These are phyloP conservation scores for Siphonodentalium dalli DNA, from an alignment of 2,888 invertebrate genomes.

Conservation along the genomic window DNA sequence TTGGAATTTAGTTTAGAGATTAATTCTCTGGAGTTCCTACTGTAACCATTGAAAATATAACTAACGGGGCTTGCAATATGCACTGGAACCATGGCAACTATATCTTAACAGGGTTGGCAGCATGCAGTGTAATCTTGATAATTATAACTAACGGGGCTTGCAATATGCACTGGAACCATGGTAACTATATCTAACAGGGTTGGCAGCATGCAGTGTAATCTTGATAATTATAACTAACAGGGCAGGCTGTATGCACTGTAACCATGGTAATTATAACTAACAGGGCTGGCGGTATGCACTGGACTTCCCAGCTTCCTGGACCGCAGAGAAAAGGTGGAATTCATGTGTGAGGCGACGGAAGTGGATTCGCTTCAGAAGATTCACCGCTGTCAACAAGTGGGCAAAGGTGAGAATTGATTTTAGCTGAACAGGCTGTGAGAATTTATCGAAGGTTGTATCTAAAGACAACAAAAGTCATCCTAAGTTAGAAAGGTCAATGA, in stretches of 20 bases:
- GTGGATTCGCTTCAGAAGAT: slow-evolving; percentile 87
- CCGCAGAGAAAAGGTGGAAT: slow-evolving; percentile 80
- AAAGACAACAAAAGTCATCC: no score
- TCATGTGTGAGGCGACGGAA: slow-evolving; percentile 88
- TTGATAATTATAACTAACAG: background rate
- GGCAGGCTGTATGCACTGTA: background rate
- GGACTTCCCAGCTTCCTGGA: slow-evolving; percentile 84
- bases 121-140: background rate
- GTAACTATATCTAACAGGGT: slow-evolving; percentile 67
- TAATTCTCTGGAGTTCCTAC: background rate
- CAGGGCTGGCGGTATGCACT: slow-evolving; percentile 87
- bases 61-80: background rate
- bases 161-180: background rate
- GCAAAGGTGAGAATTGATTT: slow-evolving; percentile 30
- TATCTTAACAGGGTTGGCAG: background rate
- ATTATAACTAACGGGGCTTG: background rate
- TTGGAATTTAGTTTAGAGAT: no score
- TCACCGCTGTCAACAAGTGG: slow-evolving; percentile 90
- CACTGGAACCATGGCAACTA: background rate
- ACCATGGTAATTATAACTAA: background rate
- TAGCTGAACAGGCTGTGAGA: background rate
- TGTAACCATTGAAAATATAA: background rate
- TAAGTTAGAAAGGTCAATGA: no score
- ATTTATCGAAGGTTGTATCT: background rate
- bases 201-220: slow-evolving; percentile 89